phyloP scores from a whole-genome alignment of 2,113 vertebrate species.

The Glaucomys volans region DNA sequence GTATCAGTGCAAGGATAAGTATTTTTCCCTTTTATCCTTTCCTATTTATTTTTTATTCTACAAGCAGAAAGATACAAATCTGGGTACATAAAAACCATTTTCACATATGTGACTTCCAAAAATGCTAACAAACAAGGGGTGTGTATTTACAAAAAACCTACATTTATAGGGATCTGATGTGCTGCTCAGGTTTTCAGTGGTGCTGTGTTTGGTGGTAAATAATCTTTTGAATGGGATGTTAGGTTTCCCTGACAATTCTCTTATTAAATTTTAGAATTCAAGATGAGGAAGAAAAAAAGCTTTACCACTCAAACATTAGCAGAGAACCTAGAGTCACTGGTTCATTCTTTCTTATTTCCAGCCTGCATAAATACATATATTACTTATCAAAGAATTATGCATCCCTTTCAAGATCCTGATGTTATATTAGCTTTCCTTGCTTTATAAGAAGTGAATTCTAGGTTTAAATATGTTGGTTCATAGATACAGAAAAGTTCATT shows the following conservation, averaged over 20 bases:
- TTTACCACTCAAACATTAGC: conserved; percentile 48
- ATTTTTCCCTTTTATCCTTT: not conserved
- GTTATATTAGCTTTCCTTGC: conserved; percentile 57
- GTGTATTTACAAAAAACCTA: not conserved
- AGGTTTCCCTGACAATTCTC: conserved; percentile 38
- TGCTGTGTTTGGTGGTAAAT: not conserved
- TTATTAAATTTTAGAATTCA: conserved; percentile 64
- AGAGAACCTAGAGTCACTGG: conserved; percentile 41
- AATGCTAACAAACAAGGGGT: not conserved
- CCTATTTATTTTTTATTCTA: conserved; percentile 52
- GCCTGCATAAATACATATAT: conserved; percentile 68
- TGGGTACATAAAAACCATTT: not conserved
- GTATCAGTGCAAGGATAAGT: conserved; percentile 20
- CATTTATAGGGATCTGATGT: not conserved
- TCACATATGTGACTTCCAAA: conserved; percentile 34
- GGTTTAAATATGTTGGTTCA: not conserved
- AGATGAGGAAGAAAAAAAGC: conserved; percentile 33
- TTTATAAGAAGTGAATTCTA: conserved; percentile 55
- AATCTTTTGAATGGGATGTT: not conserved
- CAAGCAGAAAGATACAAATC: conserved; percentile 18
- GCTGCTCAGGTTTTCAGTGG: not conserved
- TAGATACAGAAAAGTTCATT: conserved; percentile 7
- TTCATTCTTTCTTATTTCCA: conserved; percentile 64
- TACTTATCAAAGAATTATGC: conserved; percentile 64
- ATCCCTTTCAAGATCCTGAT: conserved; percentile 66